A percentile compares a stretch with the other conserved stretches of the same genome.
phyloP scores from a whole-genome alignment of 2,888 invertebrate species.

The Ischnus inquisitorius region DNA sequence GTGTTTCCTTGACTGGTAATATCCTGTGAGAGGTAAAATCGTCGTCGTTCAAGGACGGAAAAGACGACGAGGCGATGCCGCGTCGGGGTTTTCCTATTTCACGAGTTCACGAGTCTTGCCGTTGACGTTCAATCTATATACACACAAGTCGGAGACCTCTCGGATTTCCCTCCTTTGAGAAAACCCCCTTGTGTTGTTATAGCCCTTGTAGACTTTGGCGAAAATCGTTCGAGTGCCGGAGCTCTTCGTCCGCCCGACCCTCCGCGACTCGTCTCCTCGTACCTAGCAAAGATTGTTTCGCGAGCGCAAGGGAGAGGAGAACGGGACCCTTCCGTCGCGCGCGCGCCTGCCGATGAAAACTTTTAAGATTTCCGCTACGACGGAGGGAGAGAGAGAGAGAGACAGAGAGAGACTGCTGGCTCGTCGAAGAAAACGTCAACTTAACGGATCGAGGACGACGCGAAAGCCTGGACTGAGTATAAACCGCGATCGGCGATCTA shows the following conservation, averaged over 20 bases:
- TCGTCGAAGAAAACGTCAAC: conserved; percentile 60
- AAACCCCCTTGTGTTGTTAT: neutral
- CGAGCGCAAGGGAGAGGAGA: conserved; percentile 32
- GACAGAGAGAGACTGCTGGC: neutral
- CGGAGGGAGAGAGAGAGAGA: neutral
- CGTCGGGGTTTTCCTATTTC: conserved; percentile 16
- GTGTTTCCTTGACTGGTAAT: conserved; percentile 50
- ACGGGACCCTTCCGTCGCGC: conserved; percentile 36
- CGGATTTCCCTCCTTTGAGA: neutral
- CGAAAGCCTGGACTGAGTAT: conserved; percentile 30
- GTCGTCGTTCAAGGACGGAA: conserved; percentile 6
- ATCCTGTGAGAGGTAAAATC: conserved; percentile 43
- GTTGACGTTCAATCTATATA: conserved; percentile 15
- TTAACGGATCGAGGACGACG: conserved; percentile 50
- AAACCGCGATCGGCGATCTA: conserved; percentile 1
- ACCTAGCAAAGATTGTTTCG: conserved; percentile 53
- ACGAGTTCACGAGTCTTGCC: conserved; percentile 10
- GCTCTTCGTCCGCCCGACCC: neutral
- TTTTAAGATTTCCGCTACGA: conserved; percentile 64
- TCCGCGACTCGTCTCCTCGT: neutral
- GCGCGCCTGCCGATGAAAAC: conserved; percentile 43
- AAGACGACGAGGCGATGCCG: conserved; percentile 22
- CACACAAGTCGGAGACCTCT: conserved; percentile 1
- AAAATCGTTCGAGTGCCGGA: conserved; percentile 30
- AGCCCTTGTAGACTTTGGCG: conserved; percentile 2